These are phyloP conservation scores for Protonemura montana DNA, from an alignment of 2,888 invertebrate species.

Conservation along the genomic window DNA sequence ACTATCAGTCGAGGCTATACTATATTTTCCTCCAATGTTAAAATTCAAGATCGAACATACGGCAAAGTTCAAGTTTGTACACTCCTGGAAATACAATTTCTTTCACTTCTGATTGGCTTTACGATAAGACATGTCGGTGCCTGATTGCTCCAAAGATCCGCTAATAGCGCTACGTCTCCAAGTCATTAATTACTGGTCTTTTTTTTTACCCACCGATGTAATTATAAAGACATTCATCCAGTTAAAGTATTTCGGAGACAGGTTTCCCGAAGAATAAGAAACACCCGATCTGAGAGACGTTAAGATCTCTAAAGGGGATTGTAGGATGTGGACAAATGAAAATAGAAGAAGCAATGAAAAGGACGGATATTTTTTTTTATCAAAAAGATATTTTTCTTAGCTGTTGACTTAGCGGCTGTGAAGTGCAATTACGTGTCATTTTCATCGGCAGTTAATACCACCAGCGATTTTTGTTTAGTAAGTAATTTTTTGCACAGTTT, in stretches of 20 bases:
- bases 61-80: not conserved
- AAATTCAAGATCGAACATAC: too few relatives aligned
- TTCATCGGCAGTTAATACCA: too few relatives aligned
- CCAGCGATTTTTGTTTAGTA: too few relatives aligned
- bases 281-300: not conserved
- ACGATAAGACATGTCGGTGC: not conserved
- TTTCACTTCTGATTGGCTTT: not conserved
- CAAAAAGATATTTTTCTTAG: not conserved
- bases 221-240: slow-evolving; percentile 22
- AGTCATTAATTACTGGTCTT: not conserved
- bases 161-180: not conserved
- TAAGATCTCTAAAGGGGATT: not conserved
- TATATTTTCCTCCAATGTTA: too few relatives aligned
- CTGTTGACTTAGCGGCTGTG: not conserved
- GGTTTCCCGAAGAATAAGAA: not conserved
- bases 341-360: not conserved
- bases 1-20: too few relatives aligned
- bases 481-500: too few relatives aligned
- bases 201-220: not conserved
- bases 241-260: not conserved
- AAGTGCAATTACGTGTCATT: too few relatives aligned
- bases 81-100: not conserved
- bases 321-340: not conserved
- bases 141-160: not conserved
- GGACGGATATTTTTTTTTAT: not conserved